These are phyloP conservation scores for Bergia puertoricense DNA, from an alignment of 92 coral and sea anemone genomes.

Conservation along the genomic window DNA sequence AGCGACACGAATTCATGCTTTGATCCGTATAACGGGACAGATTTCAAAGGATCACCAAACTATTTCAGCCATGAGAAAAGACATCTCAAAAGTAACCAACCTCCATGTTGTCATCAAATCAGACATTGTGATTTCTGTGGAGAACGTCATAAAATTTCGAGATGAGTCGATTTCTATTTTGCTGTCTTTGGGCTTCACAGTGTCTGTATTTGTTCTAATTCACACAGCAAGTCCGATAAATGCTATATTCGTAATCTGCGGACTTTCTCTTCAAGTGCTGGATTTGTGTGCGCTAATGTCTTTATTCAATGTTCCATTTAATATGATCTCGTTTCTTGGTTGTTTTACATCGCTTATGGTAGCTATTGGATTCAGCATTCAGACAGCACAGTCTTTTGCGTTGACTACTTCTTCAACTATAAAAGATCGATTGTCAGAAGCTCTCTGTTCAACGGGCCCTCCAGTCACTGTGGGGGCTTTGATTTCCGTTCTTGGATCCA, in stretches of 20 bases:
- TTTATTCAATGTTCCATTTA: conserved; percentile 49
- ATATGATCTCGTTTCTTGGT: conserved; percentile 41
- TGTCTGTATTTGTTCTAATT: conserved; percentile 17
- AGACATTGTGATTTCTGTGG: conserved; percentile 28
- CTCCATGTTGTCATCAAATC: conserved; percentile 16
- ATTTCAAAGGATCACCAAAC: conserved; percentile 25
- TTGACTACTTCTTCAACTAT: conserved; percentile 42
- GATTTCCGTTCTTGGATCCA: conserved; percentile 47
- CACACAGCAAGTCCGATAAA: conserved; percentile 45
- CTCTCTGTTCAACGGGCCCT: conserved; percentile 47
- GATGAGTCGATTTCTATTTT: conserved; percentile 27
- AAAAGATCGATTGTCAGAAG: conserved; percentile 41
- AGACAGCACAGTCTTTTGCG: conserved; percentile 47
- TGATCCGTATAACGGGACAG: background rate
- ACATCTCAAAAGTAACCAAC: background rate
- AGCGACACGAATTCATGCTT: conserved; percentile 30
- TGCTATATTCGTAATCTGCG: conserved; percentile 34
- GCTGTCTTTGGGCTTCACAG: conserved; percentile 36
- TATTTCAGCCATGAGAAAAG: conserved; percentile 28
- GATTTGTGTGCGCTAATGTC: conserved; percentile 51
- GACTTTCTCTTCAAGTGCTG: conserved; percentile 53
- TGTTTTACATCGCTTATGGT: conserved; percentile 42
- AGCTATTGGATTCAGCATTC: conserved; percentile 42
- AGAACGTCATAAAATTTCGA: conserved; percentile 27
- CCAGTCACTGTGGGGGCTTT: conserved; percentile 50